phyloP scores from a whole-genome alignment of 2,888 invertebrate species.

The Dascillus cervinus region DNA sequence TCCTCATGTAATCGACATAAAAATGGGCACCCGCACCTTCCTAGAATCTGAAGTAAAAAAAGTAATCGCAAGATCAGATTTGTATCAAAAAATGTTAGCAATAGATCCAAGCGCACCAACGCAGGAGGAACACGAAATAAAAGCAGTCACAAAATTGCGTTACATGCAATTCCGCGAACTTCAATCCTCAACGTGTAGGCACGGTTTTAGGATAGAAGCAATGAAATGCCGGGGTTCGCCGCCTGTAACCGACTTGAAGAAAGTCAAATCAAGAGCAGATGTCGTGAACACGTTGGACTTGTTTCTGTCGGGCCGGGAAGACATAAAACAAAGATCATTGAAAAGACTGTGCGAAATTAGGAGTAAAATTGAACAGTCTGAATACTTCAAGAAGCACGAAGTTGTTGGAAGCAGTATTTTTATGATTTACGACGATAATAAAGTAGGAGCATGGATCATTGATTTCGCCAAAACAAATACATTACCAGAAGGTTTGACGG shows the following conservation, averaged over 20 bases:
- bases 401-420: slow-evolving; percentile 91
- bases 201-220: slow-evolving; percentile 95
- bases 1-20: slow-evolving; percentile 95
- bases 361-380: slow-evolving; percentile 70
- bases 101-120: slow-evolving; percentile 85
- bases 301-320: slow-evolving; percentile 62
- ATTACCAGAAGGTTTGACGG: slow-evolving; percentile 57
- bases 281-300: slow-evolving; percentile 64
- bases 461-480: slow-evolving; percentile 91
- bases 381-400: slow-evolving; percentile 82
- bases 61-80: slow-evolving; percentile 70
- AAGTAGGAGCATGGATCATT: slow-evolving; percentile 91
- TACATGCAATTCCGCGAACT: slow-evolving; percentile 96
- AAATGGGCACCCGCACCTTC: slow-evolving; percentile 94
- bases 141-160: slow-evolving; percentile 88
- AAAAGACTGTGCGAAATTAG: slow-evolving; percentile 71
- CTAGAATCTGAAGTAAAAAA: slow-evolving; percentile 92
- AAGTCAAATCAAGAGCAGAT: slow-evolving; percentile 70
- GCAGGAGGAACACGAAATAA: slow-evolving; percentile 66
- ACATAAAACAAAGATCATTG: slow-evolving; percentile 60
- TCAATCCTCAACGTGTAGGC: slow-evolving; percentile 84
- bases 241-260: slow-evolving; percentile 83
- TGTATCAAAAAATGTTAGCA: slow-evolving; percentile 93
- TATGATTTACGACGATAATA: slow-evolving; percentile 83
- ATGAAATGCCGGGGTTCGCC: slow-evolving; percentile 78